These are phyloP conservation scores for Cetonia aurata DNA, from an alignment of 2,888 invertebrate species.

Conservation along the genomic window DNA sequence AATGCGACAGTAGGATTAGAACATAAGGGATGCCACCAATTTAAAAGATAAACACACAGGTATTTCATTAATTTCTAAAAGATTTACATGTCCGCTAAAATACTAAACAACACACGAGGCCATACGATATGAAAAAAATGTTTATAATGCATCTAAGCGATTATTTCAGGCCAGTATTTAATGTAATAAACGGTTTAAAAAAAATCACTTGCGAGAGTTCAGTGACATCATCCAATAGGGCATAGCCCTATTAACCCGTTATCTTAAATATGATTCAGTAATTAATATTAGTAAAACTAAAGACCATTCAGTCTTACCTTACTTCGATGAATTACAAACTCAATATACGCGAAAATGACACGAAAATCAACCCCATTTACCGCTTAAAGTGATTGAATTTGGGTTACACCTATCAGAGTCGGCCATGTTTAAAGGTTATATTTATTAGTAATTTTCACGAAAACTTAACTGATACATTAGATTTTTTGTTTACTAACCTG, in stretches of 20 bases:
- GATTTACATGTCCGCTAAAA: too few species aligned
- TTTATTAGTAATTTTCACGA: conserved; percentile 37
- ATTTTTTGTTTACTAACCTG: conserved; percentile 42
- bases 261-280: conserved; percentile 15
- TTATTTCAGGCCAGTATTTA: conserved; percentile 8
- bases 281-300: background rate
- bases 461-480: conserved; percentile 39
- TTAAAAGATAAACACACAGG: too few species aligned
- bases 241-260: conserved; percentile 47
- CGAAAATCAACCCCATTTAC: background rate
- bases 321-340: background rate
- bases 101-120: too few species aligned
- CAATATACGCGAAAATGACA: conserved; percentile 7
- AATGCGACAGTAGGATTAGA: conserved; percentile 5
- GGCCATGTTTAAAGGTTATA: conserved; percentile 49
- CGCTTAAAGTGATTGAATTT: conserved; percentile 37
- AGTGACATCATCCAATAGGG: conserved; percentile 42
- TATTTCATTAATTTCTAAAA: too few species aligned
- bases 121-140: too few species aligned
- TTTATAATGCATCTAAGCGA: too few species aligned
- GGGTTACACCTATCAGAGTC: conserved; percentile 46
- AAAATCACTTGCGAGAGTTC: conserved; percentile 38
- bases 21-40: conserved; percentile 3
- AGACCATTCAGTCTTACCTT: background rate
- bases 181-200: conserved; percentile 25